Evolutionary conservation across 2,113 vertebrate species (phyloP).

Genomic region (Myotis lucifugus): DNA sequence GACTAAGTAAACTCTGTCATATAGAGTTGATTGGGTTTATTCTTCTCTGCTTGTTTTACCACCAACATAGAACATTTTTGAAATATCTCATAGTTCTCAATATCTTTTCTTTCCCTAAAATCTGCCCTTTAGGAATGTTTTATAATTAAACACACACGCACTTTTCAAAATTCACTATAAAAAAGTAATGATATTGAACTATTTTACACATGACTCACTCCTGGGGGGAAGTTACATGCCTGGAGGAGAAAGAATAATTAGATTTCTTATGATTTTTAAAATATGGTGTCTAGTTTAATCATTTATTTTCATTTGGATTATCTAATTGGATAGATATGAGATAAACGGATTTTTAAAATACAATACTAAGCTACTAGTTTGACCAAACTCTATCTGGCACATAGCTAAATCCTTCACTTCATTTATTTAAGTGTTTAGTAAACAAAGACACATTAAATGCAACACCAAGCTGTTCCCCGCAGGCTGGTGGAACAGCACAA

Average conservation of each 20-base stretch:
- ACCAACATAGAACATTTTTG: not conserved
- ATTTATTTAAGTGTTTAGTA: not conserved
- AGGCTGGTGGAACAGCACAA: not conserved
- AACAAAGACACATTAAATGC: not conserved
- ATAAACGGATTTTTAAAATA: not conserved
- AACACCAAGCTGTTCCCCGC: not conserved
- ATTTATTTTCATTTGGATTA: not conserved
- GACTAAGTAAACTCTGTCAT: not conserved
- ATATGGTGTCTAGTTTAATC: not conserved
- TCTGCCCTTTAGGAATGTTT: too few relatives aligned
- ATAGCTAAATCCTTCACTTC: not conserved
- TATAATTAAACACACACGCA: too few relatives aligned
- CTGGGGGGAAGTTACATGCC: too few relatives aligned
- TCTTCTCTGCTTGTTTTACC: not conserved
- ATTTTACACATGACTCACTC: too few relatives aligned
- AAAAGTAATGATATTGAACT: too few relatives aligned
- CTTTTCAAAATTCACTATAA: too few relatives aligned
- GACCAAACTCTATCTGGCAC: not conserved
- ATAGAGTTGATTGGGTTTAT: not conserved
- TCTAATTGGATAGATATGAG: not conserved
- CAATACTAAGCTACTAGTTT: not conserved
- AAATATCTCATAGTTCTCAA: not conserved
- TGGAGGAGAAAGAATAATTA: too few relatives aligned
- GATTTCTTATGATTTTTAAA: not conserved
- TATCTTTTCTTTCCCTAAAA: not conserved